These are phyloP conservation scores for Anableps anableps DNA, from an alignment of 2,797 vertebrate species.

Conservation along the genomic window DNA sequence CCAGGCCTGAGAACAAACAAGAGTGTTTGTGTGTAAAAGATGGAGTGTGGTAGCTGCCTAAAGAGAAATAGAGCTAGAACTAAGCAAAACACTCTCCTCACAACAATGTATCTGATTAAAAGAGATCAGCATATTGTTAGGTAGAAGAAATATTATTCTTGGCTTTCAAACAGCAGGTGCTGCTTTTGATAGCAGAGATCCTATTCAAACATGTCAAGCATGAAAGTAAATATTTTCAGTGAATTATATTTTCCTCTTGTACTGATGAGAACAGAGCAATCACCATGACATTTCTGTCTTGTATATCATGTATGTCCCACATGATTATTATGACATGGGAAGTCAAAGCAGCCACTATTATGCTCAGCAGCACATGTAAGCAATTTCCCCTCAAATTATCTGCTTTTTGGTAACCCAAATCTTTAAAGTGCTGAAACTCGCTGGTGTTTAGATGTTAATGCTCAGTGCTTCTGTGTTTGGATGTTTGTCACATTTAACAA, in stretches of 20 bases:
- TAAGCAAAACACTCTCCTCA: constrained; percentile 51
- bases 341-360: constrained; percentile 25
- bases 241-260: constrained; percentile 2
- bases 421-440: constrained; percentile 33
- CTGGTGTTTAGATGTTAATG: constrained; percentile 10
- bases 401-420: constrained; percentile 34
- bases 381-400: constrained; percentile 43
- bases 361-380: constrained; percentile 6
- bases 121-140: constrained; percentile 54
- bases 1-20: constrained; percentile 59
- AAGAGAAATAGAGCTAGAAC: constrained; percentile 53
- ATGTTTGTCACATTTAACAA: constrained; percentile 26
- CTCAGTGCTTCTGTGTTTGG: constrained; percentile 16
- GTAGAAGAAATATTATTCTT: constrained; percentile 53
- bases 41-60: constrained; percentile 68
- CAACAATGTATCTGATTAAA: constrained; percentile 30
- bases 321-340: constrained; percentile 27
- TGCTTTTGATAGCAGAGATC: constrained; percentile 21
- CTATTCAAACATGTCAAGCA: constrained; percentile 30
- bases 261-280: background rate
- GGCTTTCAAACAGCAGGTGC: constrained; percentile 36
- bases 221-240: constrained; percentile 23
- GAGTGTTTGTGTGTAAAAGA: constrained; percentile 50
- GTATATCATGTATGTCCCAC: constrained; percentile 34
- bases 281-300: constrained; percentile 7